Conservation (phyloP, 2,888 invertebrate species). For the Dascillus cervinus region DNA sequence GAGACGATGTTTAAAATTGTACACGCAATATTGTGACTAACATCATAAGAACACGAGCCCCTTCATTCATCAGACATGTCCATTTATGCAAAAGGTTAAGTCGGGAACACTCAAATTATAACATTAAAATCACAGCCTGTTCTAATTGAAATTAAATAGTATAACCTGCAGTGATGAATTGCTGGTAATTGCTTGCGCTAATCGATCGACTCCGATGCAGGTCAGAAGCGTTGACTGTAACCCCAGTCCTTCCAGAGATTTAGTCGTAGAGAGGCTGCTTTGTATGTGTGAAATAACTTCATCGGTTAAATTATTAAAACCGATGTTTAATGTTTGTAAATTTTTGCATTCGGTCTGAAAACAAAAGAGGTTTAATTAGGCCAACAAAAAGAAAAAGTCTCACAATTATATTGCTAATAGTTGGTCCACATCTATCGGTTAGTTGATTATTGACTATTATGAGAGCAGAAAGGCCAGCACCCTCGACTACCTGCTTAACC, state of each 20-base stretch:
- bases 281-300: slow-evolving; percentile 29
- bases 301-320: slow-evolving; percentile 36
- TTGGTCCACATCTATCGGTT: slow-evolving; percentile 34
- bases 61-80: no score
- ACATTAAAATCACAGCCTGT: no score
- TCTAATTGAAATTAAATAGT: no score
- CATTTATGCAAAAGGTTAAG: no score
- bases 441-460: slow-evolving; percentile 37
- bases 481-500: slow-evolving; percentile 24
- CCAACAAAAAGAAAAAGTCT: slow-evolving; percentile 12
- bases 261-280: slow-evolving; percentile 25
- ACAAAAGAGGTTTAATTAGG: slow-evolving; percentile 2
- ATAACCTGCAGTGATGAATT: slow-evolving; percentile 34
- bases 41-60: no score
- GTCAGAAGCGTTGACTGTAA: slow-evolving; percentile 36
- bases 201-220: slow-evolving; percentile 29
- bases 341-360: slow-evolving; percentile 31
- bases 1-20: no score
- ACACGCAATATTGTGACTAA: no score
- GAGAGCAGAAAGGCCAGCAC: slow-evolving; percentile 31
- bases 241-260: slow-evolving; percentile 34
- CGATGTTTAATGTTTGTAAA: slow-evolving; percentile 35
- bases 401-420: slow-evolving; percentile 34
- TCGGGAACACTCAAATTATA: no score
- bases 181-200: slow-evolving; percentile 30